phyloP scores from a whole-genome alignment of 2,113 vertebrate species.

The Ammodytes marinus region DNA sequence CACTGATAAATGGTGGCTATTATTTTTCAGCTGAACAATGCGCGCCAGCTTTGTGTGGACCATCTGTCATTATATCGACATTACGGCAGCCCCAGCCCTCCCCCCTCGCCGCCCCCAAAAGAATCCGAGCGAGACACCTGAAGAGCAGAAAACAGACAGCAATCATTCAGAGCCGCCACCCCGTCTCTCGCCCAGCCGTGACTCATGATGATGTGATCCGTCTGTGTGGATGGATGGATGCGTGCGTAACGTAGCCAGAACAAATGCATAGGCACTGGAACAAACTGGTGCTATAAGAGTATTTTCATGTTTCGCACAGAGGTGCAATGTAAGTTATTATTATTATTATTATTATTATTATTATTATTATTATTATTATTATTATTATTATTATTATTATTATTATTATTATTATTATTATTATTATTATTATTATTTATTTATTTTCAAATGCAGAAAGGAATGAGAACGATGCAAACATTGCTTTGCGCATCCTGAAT shows the following conservation, averaged over 20 bases:
- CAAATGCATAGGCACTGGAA: conserved; percentile 11
- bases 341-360: too few species aligned
- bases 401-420: too few species aligned
- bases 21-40: conserved; percentile 78
- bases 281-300: conserved; percentile 18
- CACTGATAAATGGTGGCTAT: conserved; percentile 76
- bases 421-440: background rate
- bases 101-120: conserved; percentile 67
- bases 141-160: conserved; percentile 88
- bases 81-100: conserved; percentile 58
- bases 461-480: conserved; percentile 1
- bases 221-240: conserved; percentile 56
- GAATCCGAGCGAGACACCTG: conserved; percentile 91
- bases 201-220: conserved; percentile 58
- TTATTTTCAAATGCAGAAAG: background rate
- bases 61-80: conserved; percentile 89
- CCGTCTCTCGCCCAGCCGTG: conserved; percentile 57
- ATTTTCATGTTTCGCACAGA: background rate
- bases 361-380: too few species aligned
- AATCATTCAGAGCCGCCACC: conserved; percentile 72
- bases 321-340: background rate
- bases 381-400: too few species aligned
- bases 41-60: conserved; percentile 90
- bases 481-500: conserved; percentile 59
- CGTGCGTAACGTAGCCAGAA: conserved; percentile 62